Percentiles rank a stretch among this genome's conserved stretches.
Evolutionary conservation across 2,888 invertebrate species (phyloP).

Genomic region (Cynaeus angustus): DNA sequence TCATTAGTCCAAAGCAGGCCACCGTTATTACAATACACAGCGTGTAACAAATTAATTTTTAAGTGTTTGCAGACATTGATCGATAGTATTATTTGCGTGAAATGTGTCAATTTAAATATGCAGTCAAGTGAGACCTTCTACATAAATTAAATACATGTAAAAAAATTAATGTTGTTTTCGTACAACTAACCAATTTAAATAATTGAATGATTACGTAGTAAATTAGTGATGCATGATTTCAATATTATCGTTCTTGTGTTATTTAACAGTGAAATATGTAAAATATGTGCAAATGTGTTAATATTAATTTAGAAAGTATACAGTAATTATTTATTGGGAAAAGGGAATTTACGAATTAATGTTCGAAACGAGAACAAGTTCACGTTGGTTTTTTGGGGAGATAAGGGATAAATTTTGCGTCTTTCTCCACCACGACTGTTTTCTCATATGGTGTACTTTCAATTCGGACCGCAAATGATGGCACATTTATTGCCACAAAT

Average conservation of each 20-base stretch:
- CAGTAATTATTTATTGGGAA: too few species aligned
- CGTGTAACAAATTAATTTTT: constrained; percentile 1
- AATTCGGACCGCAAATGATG: constrained; percentile 33
- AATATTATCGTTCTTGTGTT: not conserved
- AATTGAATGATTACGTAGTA: constrained; percentile 11
- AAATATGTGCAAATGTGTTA: too few species aligned
- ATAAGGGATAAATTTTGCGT: constrained; percentile 22
- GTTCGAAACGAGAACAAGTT: constrained; percentile 20
- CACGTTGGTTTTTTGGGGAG: constrained; percentile 18
- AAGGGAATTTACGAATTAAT: too few species aligned
- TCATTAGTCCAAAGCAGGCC: too few species aligned
- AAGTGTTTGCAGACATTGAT: not conserved
- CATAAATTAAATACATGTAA: constrained; percentile 10
- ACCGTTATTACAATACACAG: too few species aligned
- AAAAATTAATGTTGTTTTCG: constrained; percentile 7
- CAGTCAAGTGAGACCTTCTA: not conserved
- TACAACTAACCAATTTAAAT: constrained; percentile 26
- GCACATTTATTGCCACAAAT: constrained; percentile 32
- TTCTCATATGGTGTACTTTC: constrained; percentile 19
- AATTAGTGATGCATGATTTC: not conserved
- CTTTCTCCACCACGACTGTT: constrained; percentile 14
- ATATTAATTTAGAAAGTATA: too few species aligned
- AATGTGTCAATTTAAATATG: not conserved
- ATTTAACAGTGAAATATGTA: not conserved
- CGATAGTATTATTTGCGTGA: not conserved